Conservation (phyloP, 2,113 vertebrate genomes). For the Hoplias malabaricus region DNA sequence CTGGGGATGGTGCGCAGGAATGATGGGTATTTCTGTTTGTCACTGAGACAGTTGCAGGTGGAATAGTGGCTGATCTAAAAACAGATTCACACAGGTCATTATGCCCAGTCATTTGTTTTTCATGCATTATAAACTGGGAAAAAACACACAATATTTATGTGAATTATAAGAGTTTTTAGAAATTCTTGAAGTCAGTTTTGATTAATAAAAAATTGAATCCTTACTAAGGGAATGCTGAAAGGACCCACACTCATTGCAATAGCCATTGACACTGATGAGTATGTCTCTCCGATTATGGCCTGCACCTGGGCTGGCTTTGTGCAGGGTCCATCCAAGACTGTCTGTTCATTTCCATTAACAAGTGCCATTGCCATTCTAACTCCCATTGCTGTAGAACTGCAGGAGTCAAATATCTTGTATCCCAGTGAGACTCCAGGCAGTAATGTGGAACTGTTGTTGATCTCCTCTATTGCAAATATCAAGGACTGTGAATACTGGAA, state of each 20-base stretch:
- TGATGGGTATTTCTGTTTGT: slow-evolving; percentile 52
- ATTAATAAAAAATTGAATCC: too few species aligned
- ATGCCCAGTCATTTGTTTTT: neutral
- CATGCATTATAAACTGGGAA: neutral
- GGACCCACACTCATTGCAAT: slow-evolving; percentile 58
- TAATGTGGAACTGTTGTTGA: slow-evolving; percentile 68
- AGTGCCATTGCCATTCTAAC: slow-evolving; percentile 63
- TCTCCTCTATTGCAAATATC: slow-evolving; percentile 72
- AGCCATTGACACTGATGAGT: neutral
- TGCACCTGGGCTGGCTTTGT: slow-evolving; percentile 59
- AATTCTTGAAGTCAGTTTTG: too few species aligned
- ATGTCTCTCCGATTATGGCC: slow-evolving; percentile 63
- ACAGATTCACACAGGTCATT: slow-evolving; percentile 43
- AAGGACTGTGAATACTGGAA: slow-evolving; percentile 70
- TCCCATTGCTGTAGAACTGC: slow-evolving; percentile 52
- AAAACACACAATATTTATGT: neutral
- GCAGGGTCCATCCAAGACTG: slow-evolving; percentile 48
- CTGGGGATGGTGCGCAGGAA: slow-evolving; percentile 63
- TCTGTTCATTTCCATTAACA: slow-evolving; percentile 54
- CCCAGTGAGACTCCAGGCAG: slow-evolving; percentile 68
- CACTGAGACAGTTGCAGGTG: slow-evolving; percentile 59
- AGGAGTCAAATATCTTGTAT: slow-evolving; percentile 67
- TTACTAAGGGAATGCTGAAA: slow-evolving; percentile 67
- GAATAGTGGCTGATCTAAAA: slow-evolving; percentile 60
- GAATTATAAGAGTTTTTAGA: neutral